phyloP scores from a whole-genome alignment of 2,888 invertebrate species.

The Sarcophaga variegata region DNA sequence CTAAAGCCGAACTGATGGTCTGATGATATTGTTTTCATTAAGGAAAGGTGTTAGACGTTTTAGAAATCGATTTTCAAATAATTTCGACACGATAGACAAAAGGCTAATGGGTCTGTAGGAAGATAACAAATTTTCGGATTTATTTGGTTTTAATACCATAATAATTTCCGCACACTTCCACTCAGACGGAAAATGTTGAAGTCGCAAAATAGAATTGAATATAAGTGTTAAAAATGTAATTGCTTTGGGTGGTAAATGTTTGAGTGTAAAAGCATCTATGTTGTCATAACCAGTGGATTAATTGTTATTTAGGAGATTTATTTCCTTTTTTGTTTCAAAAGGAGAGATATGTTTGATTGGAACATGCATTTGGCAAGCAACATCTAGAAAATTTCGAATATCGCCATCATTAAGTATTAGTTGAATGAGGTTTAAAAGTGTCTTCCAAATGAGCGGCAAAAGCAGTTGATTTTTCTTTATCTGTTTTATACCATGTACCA shows the following conservation, averaged over 20 bases:
- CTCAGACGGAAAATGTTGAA: conserved; percentile 7
- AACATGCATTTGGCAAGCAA: not conserved
- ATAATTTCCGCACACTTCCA: not conserved
- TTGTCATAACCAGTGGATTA: not conserved
- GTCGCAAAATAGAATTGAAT: conserved; percentile 20
- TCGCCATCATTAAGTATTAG: not conserved
- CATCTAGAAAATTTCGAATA: not conserved
- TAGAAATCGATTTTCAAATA: not conserved
- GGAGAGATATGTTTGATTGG: conserved; percentile 2
- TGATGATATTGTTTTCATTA: too few species aligned
- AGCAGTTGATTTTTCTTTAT: not conserved
- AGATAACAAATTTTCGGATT: too few species aligned
- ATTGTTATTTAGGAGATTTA: not conserved
- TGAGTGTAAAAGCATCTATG: not conserved
- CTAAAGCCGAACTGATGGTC: too few species aligned
- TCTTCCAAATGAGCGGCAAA: not conserved
- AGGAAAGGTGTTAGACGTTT: too few species aligned
- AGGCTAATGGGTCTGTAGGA: too few species aligned
- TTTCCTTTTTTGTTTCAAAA: conserved; percentile 9
- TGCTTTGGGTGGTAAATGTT: not conserved
- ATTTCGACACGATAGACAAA: not conserved
- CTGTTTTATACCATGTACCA: not conserved
- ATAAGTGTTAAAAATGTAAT: not conserved
- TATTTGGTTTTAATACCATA: too few species aligned
- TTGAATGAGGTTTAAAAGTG: not conserved